A percentile compares a stretch with the other conserved stretches of the same genome.
Conservation (phyloP, 2,113 vertebrate genomes). For the Paratilapia polleni region DNA sequence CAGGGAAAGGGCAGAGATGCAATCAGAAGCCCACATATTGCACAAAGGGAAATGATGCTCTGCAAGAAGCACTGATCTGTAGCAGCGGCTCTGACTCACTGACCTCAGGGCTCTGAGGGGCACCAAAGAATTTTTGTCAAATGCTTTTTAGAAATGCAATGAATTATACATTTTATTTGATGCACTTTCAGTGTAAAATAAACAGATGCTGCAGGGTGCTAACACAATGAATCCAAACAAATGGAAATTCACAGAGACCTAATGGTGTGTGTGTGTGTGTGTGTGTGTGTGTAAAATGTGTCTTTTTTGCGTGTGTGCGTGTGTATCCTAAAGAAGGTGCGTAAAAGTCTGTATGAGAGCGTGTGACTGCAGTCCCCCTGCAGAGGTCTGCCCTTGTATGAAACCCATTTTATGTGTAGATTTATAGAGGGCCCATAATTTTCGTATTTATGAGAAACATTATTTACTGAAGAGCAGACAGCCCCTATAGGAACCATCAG, state of each 20-base stretch:
- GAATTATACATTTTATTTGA: slow-evolving; percentile 23
- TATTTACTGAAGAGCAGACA: slow-evolving; percentile 8
- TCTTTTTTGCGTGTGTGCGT: neutral
- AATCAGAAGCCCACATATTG: neutral
- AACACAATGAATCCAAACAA: slow-evolving; percentile 6
- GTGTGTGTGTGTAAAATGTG: neutral
- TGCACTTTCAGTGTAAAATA: slow-evolving; percentile 14
- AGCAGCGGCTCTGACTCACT: slow-evolving; percentile 3
- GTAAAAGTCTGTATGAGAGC: neutral
- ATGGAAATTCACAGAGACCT: neutral
- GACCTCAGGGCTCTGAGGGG: neutral
- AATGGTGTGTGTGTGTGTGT: neutral
- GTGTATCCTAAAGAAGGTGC: neutral
- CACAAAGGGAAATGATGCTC: neutral
- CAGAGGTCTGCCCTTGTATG: neutral
- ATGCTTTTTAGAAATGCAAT: slow-evolving; percentile 3
- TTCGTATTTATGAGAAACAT: slow-evolving; percentile 45
- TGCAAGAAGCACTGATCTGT: slow-evolving; percentile 8
- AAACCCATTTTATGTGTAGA: slow-evolving; percentile 50
- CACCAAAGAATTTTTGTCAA: neutral
- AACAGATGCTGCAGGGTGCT: slow-evolving; percentile 29
- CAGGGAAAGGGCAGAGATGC: neutral
- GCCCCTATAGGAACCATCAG: neutral
- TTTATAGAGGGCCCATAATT: slow-evolving; percentile 36
- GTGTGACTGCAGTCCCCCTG: neutral